Conservation (phyloP, 2,797 vertebrate genomes). For the Ctenopoma multispine region DNA sequence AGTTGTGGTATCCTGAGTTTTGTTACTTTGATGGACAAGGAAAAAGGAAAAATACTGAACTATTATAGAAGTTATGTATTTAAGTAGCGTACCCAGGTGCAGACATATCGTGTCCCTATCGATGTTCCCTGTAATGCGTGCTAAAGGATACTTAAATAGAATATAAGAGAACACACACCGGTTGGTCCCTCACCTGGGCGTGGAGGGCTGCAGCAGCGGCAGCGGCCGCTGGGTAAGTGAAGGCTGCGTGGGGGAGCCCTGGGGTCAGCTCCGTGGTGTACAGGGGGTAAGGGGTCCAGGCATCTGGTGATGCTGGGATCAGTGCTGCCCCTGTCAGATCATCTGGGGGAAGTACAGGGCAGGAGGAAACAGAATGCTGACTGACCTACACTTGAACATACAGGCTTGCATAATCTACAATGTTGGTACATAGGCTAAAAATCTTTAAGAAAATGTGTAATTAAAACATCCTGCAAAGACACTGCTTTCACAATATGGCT, state of each 20-base stretch:
- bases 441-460: neutral
- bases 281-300: constrained; percentile 97
- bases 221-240: constrained; percentile 94
- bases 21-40: neutral
- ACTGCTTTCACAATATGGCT: constrained; percentile 2
- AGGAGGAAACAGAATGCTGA: constrained; percentile 50
- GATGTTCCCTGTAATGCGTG: neutral
- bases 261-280: constrained; percentile 97
- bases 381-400: constrained; percentile 25
- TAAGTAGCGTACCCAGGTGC: neutral
- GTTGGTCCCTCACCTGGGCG: constrained; percentile 92
- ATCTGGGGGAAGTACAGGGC: constrained; percentile 82
- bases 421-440: neutral
- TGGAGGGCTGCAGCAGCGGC: constrained; percentile 94
- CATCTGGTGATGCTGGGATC: constrained; percentile 95
- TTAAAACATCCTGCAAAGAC: constrained; percentile 8
- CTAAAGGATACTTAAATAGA: neutral
- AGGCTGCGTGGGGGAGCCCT: constrained; percentile 94
- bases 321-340: constrained; percentile 97
- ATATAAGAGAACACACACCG: constrained; percentile 71
- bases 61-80: neutral
- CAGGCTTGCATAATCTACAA: neutral
- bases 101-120: neutral
- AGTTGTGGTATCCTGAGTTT: neutral
- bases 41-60: neutral